These are phyloP conservation scores for Incurvaria masculella DNA, from an alignment of 2,888 invertebrate genomes.

Conservation along the genomic window DNA sequence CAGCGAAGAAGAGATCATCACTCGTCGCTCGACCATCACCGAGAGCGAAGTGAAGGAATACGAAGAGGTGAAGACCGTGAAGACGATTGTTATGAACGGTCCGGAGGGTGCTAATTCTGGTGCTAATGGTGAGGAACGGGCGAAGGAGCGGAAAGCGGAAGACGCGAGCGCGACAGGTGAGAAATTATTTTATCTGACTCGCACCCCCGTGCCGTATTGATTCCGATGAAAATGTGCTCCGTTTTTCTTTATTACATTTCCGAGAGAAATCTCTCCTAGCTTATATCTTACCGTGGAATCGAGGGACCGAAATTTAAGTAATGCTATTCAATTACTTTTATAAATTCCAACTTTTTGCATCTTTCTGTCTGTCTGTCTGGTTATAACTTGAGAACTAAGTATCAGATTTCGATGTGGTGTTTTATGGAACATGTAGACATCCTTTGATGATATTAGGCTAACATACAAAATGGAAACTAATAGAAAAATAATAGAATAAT, in stretches of 20 bases:
- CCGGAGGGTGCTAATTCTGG: constrained; percentile 20
- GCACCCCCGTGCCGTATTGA: neutral
- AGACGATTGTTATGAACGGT: constrained; percentile 43
- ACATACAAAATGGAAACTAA: too few species aligned
- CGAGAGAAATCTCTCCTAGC: neutral
- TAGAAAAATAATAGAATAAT: too few species aligned
- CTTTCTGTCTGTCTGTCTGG: too few species aligned
- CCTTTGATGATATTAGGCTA: too few species aligned
- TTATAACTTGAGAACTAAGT: too few species aligned
- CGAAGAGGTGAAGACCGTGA: constrained; percentile 50
- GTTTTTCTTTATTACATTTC: neutral
- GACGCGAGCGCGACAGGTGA: neutral
- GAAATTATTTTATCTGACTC: neutral
- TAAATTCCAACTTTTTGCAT: too few species aligned
- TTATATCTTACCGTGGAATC: too few species aligned
- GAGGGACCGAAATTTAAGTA: too few species aligned
- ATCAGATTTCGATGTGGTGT: too few species aligned
- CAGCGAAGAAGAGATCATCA: constrained; percentile 32
- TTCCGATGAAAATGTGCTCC: neutral
- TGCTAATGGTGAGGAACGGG: neutral
- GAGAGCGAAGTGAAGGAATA: constrained; percentile 44
- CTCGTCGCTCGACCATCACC: constrained; percentile 36
- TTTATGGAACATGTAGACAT: too few species aligned
- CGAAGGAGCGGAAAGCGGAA: neutral
- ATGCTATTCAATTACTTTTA: too few species aligned